These are phyloP conservation scores for Tenthredo distinguenda DNA, from an alignment of 2,888 invertebrate genomes.

Conservation along the genomic window DNA sequence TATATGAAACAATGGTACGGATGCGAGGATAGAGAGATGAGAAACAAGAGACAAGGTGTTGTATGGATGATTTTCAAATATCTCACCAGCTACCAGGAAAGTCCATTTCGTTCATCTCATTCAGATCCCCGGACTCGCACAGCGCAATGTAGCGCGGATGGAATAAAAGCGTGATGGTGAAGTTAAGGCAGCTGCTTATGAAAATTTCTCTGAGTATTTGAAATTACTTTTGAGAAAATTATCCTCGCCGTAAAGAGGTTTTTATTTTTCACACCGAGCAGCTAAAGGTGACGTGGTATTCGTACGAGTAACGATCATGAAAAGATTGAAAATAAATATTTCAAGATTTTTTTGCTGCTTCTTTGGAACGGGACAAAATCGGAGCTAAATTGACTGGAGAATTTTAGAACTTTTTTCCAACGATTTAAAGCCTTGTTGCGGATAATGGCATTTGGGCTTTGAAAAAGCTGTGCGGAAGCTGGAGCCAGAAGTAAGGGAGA, in stretches of 20 bases:
- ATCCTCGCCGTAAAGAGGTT: not conserved
- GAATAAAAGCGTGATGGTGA: not conserved
- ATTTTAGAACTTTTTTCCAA: not conserved
- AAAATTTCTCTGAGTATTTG: not conserved
- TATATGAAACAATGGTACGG: not conserved
- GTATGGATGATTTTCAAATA: not conserved
- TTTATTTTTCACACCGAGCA: not conserved
- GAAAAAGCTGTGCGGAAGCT: not conserved
- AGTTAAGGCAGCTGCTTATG: not conserved
- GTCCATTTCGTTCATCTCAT: not conserved
- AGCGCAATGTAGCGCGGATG: not conserved
- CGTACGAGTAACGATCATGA: not conserved
- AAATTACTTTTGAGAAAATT: not conserved
- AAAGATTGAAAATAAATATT: constrained; percentile 15
- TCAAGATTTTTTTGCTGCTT: not conserved
- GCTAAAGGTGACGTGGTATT: not conserved
- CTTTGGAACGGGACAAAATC: not conserved
- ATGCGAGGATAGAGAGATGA: not conserved
- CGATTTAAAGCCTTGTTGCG: constrained; percentile 21
- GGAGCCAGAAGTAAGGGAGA: not conserved
- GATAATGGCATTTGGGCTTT: constrained; percentile 26
- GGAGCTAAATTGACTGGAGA: not conserved
- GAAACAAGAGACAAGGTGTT: not conserved
- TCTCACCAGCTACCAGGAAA: not conserved
- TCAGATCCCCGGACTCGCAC: not conserved